Evolutionary conservation across 2,113 vertebrate genomes (phyloP), one percentile per base, ranked within the genome.

Genomic region (Pseudorectes ferrugineus): DNA sequence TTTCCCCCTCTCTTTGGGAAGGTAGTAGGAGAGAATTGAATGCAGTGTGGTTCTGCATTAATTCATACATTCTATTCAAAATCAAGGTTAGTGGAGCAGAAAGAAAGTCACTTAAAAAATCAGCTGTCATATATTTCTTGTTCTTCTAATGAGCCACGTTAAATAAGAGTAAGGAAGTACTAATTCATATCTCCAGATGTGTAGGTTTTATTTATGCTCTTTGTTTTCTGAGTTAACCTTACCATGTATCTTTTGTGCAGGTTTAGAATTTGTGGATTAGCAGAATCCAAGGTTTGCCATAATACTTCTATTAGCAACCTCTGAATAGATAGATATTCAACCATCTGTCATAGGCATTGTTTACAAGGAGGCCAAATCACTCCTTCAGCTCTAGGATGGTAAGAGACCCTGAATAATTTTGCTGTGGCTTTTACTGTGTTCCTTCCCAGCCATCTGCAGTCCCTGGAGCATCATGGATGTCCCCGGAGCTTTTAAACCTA

Each of bases 401-500:
- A 72, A 92, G 57, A 89, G n/a, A 45, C 68, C n/a, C 48, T 20
- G 25, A 61, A 65, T 79, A 67, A 88, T 93, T 89, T 91, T 82
- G 26, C 40, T 91, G n/a, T 3, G 14, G 76, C 40, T 75, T 93
- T 92, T 63, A 42, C 48, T 85, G 25, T 42, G 43, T 35, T 89
- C 3, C 6, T 91, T 95, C 67, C 49, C 54, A 82, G 86, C 86
- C 87, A 92, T 93, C 73, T 95, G 86, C 70, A 89, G 42, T 92
- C 95, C 80, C 76, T 78, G 57, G 91, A 87, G 89, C 65, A 91
- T 35, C 77, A n/a, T 0, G 31, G 52, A 45, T 42, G n/a, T 84
- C 75, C 76, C 70, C 45, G 36, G 91, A 75, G 91, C 57, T 76
- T 85, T 70, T 58, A 54, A 92, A 77, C 76, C 80, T 93, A 55